Percentiles rank a stretch among this genome's conserved stretches.
These are phyloP conservation scores for Toxostoma redivivum DNA, from an alignment of 2,113 vertebrate genomes.

Conservation along the genomic window DNA sequence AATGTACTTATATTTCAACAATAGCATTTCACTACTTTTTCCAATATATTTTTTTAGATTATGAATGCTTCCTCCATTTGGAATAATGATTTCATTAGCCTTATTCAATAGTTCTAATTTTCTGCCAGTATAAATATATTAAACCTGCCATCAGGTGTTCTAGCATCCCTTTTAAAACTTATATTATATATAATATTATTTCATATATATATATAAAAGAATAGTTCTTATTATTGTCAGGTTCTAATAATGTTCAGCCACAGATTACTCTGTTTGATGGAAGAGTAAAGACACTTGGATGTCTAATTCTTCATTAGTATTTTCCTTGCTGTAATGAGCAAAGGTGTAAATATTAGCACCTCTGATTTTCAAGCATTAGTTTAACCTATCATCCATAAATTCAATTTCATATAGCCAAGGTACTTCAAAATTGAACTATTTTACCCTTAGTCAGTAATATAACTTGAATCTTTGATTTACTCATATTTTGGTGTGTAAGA, in stretches of 20 bases:
- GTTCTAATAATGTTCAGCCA: constrained; percentile 59
- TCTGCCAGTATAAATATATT: not conserved
- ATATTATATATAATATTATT: not conserved
- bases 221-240: constrained; percentile 27
- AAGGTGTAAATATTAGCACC: constrained; percentile 76
- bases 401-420: constrained; percentile 29
- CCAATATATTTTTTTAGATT: not conserved
- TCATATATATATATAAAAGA: not conserved
- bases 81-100: not conserved
- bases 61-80: not conserved
- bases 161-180: not conserved
- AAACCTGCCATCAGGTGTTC: not conserved
- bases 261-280: constrained; percentile 51
- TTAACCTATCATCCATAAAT: constrained; percentile 65
- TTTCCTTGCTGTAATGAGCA: constrained; percentile 69
- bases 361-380: constrained; percentile 64
- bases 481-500: constrained; percentile 41
- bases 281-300: constrained; percentile 55
- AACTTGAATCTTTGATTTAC: constrained; percentile 38
- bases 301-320: constrained; percentile 75
- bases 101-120: not conserved
- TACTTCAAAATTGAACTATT: constrained; percentile 50
- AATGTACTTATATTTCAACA: not conserved
- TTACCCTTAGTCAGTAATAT: constrained; percentile 26
- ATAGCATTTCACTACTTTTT: not conserved